Evolutionary conservation across 2,113 vertebrate genomes (phyloP).

Genomic region (Columba janthina): DNA sequence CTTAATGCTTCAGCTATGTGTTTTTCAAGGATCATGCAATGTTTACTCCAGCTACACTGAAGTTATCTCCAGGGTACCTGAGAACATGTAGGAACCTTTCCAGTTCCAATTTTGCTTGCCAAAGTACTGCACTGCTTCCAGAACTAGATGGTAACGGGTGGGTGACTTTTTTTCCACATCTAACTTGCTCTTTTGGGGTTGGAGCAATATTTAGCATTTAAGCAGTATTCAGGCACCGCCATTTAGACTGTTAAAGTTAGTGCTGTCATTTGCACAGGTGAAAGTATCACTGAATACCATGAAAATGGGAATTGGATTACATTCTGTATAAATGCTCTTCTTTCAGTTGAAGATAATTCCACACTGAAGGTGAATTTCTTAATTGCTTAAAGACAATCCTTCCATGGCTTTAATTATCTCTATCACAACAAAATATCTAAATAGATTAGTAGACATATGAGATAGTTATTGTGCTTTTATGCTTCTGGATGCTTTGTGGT

Average conservation of each 20-base stretch:
- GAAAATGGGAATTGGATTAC: background rate
- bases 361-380: background rate
- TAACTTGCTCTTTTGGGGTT: background rate
- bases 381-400: background rate
- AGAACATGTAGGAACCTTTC: background rate
- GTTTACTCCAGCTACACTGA: background rate
- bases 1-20: rapidly evolving
- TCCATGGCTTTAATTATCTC: background rate
- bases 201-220: background rate
- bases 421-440: background rate
- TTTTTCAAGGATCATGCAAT: background rate
- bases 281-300: background rate
- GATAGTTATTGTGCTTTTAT: background rate
- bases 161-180: background rate
- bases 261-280: background rate
- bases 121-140: background rate
- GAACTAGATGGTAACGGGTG: background rate
- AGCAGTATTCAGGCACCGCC: background rate
- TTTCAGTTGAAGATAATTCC: background rate
- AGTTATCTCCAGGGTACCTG: background rate
- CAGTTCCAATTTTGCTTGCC: background rate
- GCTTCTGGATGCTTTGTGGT: background rate
- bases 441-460: background rate
- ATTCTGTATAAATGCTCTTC: background rate
- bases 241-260: background rate